A percentile compares a stretch with the other conserved stretches of the same genome.
phyloP scores from a whole-genome alignment of 2,113 vertebrate genomes.

The Actenoides lindsayi region DNA sequence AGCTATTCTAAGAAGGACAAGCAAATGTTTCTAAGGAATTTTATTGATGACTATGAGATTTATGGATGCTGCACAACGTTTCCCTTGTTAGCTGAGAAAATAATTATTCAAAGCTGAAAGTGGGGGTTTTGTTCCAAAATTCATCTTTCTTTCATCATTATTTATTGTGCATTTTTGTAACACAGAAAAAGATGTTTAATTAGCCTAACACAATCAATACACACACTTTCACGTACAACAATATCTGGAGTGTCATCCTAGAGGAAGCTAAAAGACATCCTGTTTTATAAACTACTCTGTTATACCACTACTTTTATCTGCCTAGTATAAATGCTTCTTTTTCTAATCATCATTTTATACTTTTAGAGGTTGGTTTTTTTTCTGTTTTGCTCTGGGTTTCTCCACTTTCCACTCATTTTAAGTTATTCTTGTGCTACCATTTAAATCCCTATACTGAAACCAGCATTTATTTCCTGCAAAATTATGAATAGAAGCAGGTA shows the following conservation, averaged over 20 bases:
- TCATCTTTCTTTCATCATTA: background rate
- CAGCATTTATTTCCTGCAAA: conserved; percentile 54
- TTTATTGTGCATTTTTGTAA: background rate
- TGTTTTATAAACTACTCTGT: background rate
- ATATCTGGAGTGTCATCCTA: background rate
- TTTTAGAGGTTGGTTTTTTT: background rate
- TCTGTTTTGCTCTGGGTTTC: background rate
- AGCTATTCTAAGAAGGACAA: background rate
- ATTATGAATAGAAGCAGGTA: conserved; percentile 14
- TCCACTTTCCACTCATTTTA: conserved; percentile 1
- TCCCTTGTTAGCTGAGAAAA: background rate
- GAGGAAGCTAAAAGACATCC: conserved; percentile 7
- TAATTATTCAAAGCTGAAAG: background rate
- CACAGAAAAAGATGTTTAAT: background rate
- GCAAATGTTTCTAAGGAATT: background rate
- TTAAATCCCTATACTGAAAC: conserved; percentile 38
- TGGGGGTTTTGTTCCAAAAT: background rate
- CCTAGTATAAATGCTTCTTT: conserved; percentile 23
- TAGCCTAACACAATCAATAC: background rate
- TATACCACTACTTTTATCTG: conserved; percentile 14
- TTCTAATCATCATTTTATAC: background rate
- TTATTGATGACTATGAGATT: background rate
- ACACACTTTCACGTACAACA: background rate
- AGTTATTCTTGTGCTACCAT: conserved; percentile 44
- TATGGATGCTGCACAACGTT: background rate